Evolutionary conservation across 2,113 vertebrate species (phyloP).

Genomic region (Prolemur simus): DNA sequence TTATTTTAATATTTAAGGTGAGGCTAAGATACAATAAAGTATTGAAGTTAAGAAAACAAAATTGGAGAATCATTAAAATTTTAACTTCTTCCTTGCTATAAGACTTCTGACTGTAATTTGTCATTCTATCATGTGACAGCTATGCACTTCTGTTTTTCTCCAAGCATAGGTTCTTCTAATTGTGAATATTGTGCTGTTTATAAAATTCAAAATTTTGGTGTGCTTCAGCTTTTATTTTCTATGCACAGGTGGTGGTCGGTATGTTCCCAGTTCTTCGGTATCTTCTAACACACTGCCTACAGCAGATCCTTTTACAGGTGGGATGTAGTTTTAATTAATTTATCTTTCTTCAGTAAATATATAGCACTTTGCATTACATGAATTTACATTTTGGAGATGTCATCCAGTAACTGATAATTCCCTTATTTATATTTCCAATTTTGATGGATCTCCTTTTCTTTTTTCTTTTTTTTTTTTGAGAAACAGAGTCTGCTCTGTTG

Average conservation of each 20-base stretch:
- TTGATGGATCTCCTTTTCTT: slow-evolving; percentile 18
- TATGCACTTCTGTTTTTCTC: neutral
- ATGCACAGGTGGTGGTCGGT: slow-evolving; percentile 91
- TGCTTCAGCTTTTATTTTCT: slow-evolving; percentile 16
- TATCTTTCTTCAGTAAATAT: neutral
- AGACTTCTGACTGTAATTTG: neutral
- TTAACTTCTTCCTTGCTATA: neutral
- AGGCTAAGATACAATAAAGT: neutral
- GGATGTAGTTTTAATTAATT: neutral
- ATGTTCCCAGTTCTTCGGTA: slow-evolving; percentile 92
- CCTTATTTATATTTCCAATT: neutral
- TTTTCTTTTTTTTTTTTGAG: neutral
- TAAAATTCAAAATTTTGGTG: neutral
- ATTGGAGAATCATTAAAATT: slow-evolving; percentile 32
- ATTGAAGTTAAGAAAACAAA: neutral
- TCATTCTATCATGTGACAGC: neutral
- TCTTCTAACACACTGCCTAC: slow-evolving; percentile 78
- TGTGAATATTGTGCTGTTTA: neutral
- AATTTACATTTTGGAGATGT: neutral
- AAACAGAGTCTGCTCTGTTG: too few species aligned
- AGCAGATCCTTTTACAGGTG: slow-evolving; percentile 96
- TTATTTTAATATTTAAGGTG: slow-evolving; percentile 34
- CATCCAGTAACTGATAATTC: slow-evolving; percentile 22
- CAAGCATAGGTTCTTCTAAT: neutral
- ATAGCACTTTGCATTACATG: neutral